These are phyloP conservation scores for Ophioderma brevispina DNA, from an alignment of 35 echinoderm and acorn worm genomes.

Conservation along the genomic window DNA sequence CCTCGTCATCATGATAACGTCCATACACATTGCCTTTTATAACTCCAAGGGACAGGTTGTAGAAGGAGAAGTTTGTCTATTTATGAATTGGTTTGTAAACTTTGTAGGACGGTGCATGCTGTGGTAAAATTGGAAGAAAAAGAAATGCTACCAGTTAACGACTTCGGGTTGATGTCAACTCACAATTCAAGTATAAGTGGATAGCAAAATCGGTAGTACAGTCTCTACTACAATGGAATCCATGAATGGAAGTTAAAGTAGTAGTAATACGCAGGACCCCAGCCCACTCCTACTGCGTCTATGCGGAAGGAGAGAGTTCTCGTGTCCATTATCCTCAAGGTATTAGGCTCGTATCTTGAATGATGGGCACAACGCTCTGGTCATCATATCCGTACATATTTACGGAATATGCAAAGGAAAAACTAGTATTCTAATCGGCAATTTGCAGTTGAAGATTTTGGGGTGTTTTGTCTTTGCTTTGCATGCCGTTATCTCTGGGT, in stretches of 20 bases:
- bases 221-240: not conserved
- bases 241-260: not conserved
- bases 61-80: no score
- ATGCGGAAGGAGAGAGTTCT: not conserved
- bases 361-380: constrained; percentile 82
- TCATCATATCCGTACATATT: constrained; percentile 64
- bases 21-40: no score
- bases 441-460: constrained; percentile 90
- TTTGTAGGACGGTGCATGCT: no score
- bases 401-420: constrained; percentile 78
- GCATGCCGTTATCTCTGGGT: constrained; percentile 85
- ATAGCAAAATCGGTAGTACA: not conserved
- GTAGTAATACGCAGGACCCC: not conserved
- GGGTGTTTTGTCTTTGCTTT: constrained; percentile 64
- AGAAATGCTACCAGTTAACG: no score
- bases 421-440: constrained; percentile 88
- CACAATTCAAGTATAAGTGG: not conserved
- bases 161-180: no score
- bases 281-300: constrained; percentile 26
- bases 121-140: no score
- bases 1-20: no score
- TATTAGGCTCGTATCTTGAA: constrained; percentile 59
- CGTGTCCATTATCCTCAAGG: not conserved
- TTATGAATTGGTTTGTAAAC: no score
- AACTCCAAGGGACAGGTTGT: no score